phyloP scores from a whole-genome alignment of 2,113 vertebrate genomes.

The Tursiops truncatus region DNA sequence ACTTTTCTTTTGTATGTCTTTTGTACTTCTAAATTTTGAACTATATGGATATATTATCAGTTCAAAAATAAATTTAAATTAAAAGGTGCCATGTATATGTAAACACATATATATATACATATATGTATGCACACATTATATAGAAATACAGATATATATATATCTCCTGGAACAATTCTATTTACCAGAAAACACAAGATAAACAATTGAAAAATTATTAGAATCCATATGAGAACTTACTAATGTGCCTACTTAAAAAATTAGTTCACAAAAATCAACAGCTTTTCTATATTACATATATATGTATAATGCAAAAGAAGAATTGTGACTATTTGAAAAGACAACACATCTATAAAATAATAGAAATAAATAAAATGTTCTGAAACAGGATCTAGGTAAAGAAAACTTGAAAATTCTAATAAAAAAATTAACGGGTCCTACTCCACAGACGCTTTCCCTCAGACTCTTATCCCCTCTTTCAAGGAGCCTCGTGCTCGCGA shows the following conservation, averaged over 20 bases:
- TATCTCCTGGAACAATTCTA: neutral
- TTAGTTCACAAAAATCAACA: neutral
- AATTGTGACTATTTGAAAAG: neutral
- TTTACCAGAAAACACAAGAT: neutral
- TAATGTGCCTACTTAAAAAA: neutral
- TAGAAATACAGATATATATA: neutral
- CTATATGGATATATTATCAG: neutral
- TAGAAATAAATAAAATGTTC: neutral
- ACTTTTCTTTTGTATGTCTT: neutral
- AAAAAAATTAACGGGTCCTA: neutral
- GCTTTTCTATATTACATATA: neutral
- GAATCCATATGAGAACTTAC: neutral
- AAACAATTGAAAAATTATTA: neutral
- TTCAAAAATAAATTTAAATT: neutral
- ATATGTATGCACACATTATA: neutral
- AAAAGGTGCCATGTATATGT: neutral
- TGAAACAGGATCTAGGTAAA: neutral
- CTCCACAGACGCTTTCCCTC: neutral
- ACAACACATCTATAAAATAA: neutral
- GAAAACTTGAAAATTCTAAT: too few relatives aligned
- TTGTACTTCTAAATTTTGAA: constrained; percentile 14
- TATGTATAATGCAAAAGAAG: neutral
- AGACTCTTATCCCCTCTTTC: neutral
- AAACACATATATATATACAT: neutral
- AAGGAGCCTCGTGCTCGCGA: neutral